Conservation (phyloP, 2,113 vertebrate genomes). For the Trachemys scripta region DNA sequence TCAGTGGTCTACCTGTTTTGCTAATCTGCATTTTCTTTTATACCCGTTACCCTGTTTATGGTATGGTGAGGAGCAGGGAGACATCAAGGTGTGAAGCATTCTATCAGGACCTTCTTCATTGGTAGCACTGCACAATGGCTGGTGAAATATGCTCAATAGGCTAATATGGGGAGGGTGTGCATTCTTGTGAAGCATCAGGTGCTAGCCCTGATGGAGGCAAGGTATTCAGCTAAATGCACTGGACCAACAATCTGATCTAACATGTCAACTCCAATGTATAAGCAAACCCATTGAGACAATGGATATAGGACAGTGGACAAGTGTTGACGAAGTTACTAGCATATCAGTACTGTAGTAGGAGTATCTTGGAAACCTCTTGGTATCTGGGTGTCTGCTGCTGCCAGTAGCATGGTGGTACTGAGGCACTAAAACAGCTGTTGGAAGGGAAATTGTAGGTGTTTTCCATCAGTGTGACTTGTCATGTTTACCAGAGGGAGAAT, state of each 20-base stretch:
- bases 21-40: neutral
- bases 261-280: neutral
- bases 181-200: neutral
- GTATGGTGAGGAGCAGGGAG: neutral
- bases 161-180: neutral
- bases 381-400: neutral
- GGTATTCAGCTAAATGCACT: neutral
- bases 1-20: neutral
- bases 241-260: neutral
- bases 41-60: neutral
- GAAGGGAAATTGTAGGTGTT: neutral
- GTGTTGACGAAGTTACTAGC: neutral
- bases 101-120: neutral
- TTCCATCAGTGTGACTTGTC: neutral
- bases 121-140: neutral
- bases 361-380: neutral
- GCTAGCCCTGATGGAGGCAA: neutral
- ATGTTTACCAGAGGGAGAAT: neutral
- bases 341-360: neutral
- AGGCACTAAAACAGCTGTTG: neutral
- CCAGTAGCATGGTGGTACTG: neutral
- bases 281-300: neutral
- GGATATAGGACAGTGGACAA: neutral
- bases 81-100: neutral
- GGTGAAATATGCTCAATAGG: neutral